Percentiles rank a stretch among this genome's conserved stretches.
Conservation (phyloP, 1,140 invertebrate genomes). For the Drosophila micromelanica region DNA sequence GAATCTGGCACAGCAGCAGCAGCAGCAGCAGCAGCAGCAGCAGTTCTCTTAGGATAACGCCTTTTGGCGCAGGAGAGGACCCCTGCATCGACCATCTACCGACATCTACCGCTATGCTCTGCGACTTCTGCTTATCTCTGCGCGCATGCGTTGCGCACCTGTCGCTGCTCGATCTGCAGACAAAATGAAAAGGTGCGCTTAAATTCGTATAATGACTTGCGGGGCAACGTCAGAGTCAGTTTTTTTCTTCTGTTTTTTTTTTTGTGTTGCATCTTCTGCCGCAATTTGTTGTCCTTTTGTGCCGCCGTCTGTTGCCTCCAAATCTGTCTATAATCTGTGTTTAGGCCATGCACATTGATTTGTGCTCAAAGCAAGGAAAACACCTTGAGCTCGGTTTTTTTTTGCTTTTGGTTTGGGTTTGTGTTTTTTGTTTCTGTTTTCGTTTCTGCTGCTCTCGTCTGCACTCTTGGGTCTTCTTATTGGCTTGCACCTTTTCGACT, state of each 20-base stretch:
- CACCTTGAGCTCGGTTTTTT: slow-evolving; percentile 67
- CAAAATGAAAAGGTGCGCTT: slow-evolving; percentile 81
- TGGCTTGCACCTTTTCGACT: slow-evolving; percentile 67
- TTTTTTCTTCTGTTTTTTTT: slow-evolving; percentile 28
- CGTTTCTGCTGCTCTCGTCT: background rate
- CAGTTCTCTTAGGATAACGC: slow-evolving; percentile 41
- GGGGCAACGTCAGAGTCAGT: slow-evolving; percentile 24
- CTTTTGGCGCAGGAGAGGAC: slow-evolving; percentile 25
- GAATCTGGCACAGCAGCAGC: slow-evolving; percentile 78
- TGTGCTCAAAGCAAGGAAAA: slow-evolving; percentile 47
- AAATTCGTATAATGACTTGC: slow-evolving; percentile 81
- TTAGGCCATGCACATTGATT: slow-evolving; percentile 62
- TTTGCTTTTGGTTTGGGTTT: background rate
- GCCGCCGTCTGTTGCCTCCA: slow-evolving; percentile 58
- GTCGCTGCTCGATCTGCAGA: slow-evolving; percentile 59
- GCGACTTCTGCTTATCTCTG: slow-evolving; percentile 26
- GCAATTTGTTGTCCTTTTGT: slow-evolving; percentile 59
- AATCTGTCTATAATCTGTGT: slow-evolving; percentile 83
- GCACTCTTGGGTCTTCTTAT: slow-evolving; percentile 59
- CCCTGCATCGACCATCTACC: slow-evolving; percentile 29
- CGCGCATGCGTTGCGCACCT: slow-evolving; percentile 72
- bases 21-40: slow-evolving; percentile 30
- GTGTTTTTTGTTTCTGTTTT: background rate
- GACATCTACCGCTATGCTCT: slow-evolving; percentile 71
- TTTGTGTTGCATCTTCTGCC: slow-evolving; percentile 55